Conservation (phyloP, 2,113 vertebrate species). For the Eublepharis macularius region DNA sequence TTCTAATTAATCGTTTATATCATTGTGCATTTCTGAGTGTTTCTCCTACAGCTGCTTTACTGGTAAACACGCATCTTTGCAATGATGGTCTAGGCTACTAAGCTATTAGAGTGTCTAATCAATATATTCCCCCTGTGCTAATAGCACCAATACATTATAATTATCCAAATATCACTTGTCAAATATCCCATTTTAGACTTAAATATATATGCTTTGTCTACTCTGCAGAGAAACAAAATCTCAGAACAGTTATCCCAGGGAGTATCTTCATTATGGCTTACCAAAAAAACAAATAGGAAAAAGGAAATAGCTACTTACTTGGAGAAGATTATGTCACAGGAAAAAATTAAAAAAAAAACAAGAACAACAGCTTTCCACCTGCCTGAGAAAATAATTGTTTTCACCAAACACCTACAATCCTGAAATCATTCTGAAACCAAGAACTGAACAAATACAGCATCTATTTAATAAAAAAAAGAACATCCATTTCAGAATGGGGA, state of each 20-base stretch:
- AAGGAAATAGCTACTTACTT: no score
- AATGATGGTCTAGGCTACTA: background rate
- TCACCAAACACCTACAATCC: background rate
- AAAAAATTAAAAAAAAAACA: no score
- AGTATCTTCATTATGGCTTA: no score
- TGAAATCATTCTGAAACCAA: background rate
- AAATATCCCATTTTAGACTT: conserved; percentile 52
- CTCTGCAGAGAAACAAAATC: conserved; percentile 48
- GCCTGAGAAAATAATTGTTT: background rate
- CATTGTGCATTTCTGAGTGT: conserved; percentile 39
- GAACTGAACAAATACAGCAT: no score
- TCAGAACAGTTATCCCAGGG: no score
- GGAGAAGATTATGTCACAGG: no score
- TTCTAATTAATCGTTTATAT: conserved; percentile 21
- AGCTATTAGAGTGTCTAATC: conserved; percentile 9
- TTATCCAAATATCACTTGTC: conserved; percentile 41
- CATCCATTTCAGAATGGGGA: background rate
- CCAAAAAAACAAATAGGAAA: no score
- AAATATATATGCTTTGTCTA: conserved; percentile 30
- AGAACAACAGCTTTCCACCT: background rate
- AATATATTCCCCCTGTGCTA: conserved; percentile 21
- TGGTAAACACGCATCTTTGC: background rate
- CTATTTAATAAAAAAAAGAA: background rate
- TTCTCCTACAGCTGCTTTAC: conserved; percentile 20
- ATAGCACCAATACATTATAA: conserved; percentile 2